These are phyloP conservation scores for Prolemur simus DNA, from an alignment of 2,113 vertebrate species.

Conservation along the genomic window DNA sequence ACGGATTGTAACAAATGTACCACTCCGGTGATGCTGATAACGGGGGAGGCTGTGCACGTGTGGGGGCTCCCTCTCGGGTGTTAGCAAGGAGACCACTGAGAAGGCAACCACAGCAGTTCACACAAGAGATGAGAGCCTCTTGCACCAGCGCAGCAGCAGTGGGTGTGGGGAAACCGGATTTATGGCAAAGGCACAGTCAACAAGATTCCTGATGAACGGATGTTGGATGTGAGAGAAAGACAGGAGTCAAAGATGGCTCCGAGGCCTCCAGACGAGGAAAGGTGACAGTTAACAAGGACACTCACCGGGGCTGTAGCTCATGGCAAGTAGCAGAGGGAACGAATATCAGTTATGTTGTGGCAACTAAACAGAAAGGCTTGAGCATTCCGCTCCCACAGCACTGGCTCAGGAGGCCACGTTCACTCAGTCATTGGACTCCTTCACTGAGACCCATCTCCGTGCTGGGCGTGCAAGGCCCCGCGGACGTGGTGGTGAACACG, in stretches of 20 bases:
- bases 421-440: not conserved
- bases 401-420: not conserved
- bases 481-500: rapidly evolving
- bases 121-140: rapidly evolving
- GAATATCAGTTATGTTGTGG: not conserved
- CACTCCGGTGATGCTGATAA: not conserved
- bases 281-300: not conserved
- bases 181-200: not conserved
- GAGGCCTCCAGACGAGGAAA: not conserved
- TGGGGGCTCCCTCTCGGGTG: not conserved
- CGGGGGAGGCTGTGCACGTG: not conserved
- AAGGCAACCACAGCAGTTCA: not conserved
- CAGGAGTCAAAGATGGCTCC: not conserved
- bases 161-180: not conserved
- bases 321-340: not conserved
- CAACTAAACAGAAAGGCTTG: not conserved
- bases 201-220: not conserved
- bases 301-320: not conserved
- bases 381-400: not conserved
- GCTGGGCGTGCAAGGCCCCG: rapidly evolving
- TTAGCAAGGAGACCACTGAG: not conserved
- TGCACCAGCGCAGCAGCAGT: not conserved
- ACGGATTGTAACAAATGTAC: not conserved
- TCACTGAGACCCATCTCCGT: not conserved
- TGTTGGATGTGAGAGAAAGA: not conserved